phyloP scores from a whole-genome alignment of 2,797 vertebrate genomes.

The Mycteria americana region DNA sequence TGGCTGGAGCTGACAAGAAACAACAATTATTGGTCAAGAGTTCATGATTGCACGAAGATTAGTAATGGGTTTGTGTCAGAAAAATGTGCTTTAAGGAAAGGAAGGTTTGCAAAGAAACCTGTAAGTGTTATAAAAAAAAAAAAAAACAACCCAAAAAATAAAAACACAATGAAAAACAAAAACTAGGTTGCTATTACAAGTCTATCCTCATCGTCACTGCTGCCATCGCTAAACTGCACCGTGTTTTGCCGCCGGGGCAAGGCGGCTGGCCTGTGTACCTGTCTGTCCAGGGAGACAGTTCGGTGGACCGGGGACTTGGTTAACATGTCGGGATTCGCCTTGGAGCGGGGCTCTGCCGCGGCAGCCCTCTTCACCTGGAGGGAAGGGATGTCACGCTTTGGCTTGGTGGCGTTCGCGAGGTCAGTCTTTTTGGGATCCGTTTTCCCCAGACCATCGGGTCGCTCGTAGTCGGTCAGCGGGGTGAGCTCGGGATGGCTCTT shows the following conservation, averaged over 20 bases:
- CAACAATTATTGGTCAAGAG: conserved; percentile 91
- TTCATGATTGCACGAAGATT: conserved; percentile 96
- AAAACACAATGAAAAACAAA: conserved; percentile 58
- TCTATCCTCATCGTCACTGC: conserved; percentile 96
- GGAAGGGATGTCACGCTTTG: conserved; percentile 12
- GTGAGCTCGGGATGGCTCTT: neutral
- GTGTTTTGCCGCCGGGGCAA: conserved; percentile 74
- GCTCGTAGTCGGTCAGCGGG: neutral
- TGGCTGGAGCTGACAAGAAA: conserved; percentile 85
- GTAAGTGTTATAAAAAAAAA: conserved; percentile 82
- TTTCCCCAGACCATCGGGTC: neutral
- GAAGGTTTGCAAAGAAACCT: conserved; percentile 84
- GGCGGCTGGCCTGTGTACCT: conserved; percentile 47
- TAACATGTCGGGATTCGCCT: neutral
- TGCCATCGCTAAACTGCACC: conserved; percentile 87
- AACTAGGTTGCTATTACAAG: conserved; percentile 94
- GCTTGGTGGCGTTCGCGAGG: neutral
- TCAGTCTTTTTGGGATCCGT: conserved; percentile 48
- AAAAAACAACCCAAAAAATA: conserved; percentile 5
- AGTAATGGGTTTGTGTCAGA: conserved; percentile 89
- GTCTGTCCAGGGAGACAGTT: conserved; percentile 43
- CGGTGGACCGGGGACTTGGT: neutral
- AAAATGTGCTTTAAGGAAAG: conserved; percentile 96
- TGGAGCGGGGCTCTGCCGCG: conserved; percentile 13
- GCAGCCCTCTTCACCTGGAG: conserved; percentile 17